Conservation (phyloP, 2,797 vertebrate genomes). For the Pteropus rufus region DNA sequence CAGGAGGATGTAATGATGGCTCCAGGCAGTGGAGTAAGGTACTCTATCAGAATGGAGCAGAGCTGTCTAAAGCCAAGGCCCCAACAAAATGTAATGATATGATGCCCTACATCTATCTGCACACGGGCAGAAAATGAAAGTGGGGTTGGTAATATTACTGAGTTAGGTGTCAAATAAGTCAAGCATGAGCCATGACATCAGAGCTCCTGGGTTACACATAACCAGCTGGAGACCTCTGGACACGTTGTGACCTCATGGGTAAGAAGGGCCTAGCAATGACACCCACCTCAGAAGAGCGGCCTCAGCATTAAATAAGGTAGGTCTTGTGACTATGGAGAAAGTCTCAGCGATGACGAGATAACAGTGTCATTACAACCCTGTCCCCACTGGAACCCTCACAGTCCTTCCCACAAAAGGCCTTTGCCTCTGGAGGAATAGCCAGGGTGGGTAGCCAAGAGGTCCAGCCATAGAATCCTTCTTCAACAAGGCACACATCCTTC, state of each 20-base stretch:
- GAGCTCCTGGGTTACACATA: not conserved
- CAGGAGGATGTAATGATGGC: not conserved
- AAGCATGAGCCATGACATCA: not conserved
- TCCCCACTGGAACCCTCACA: not conserved
- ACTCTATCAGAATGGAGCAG: not conserved
- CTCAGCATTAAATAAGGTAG: not conserved
- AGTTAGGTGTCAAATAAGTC: not conserved
- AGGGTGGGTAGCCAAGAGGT: not conserved
- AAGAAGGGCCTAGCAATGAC: not conserved
- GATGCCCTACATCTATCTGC: not conserved
- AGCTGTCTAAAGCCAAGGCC: not conserved
- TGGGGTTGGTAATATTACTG: not conserved
- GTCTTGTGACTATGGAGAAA: not conserved
- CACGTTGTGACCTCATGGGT: not conserved
- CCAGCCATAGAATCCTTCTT: not conserved
- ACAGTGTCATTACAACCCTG: not conserved
- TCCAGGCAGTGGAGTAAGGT: rapidly evolving
- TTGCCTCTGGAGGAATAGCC: not conserved
- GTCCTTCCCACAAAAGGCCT: not conserved
- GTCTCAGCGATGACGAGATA: not conserved
- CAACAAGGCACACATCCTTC: not conserved
- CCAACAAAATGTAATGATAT: not conserved
- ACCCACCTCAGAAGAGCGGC: not conserved
- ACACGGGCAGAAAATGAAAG: not conserved
- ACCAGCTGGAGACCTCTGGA: not conserved